Conservation (phyloP, 1,140 invertebrate genomes). For the Chironomus tepperi region DNA sequence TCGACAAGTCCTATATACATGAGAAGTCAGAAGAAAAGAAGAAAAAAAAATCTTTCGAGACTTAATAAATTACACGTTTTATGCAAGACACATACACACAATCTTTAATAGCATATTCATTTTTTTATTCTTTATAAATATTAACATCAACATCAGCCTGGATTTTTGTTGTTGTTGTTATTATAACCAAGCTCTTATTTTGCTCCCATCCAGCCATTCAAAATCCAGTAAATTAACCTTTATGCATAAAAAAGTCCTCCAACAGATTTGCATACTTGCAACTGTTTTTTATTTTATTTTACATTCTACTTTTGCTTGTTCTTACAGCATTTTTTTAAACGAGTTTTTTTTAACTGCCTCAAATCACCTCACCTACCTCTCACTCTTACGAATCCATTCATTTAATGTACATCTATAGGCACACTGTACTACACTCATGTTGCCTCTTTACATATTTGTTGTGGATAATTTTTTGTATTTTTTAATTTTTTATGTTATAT, state of each 20-base stretch:
- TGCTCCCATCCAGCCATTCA: neutral
- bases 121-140: neutral
- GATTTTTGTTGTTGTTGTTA: neutral
- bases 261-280: slow-evolving; percentile 1
- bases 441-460: no score
- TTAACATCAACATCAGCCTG: neutral
- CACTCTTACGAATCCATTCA: neutral
- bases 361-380: slow-evolving; percentile 6
- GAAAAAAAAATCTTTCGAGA: slow-evolving; percentile 8
- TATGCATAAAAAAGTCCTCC: neutral
- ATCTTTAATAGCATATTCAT: slow-evolving; percentile 7
- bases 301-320: no score
- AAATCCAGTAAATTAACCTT: slow-evolving; percentile 8
- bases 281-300: neutral
- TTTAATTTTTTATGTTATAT: no score
- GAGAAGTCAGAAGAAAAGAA: neutral
- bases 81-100: slow-evolving; percentile 11
- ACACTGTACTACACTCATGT: no score
- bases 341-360: slow-evolving; percentile 6
- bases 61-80: slow-evolving; percentile 14
- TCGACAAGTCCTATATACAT: neutral
- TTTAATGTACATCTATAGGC: neutral
- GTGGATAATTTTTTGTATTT: no score
- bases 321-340: neutral
- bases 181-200: neutral